phyloP scores from a whole-genome alignment of 2,113 vertebrate species.

The Dromas ardeola region DNA sequence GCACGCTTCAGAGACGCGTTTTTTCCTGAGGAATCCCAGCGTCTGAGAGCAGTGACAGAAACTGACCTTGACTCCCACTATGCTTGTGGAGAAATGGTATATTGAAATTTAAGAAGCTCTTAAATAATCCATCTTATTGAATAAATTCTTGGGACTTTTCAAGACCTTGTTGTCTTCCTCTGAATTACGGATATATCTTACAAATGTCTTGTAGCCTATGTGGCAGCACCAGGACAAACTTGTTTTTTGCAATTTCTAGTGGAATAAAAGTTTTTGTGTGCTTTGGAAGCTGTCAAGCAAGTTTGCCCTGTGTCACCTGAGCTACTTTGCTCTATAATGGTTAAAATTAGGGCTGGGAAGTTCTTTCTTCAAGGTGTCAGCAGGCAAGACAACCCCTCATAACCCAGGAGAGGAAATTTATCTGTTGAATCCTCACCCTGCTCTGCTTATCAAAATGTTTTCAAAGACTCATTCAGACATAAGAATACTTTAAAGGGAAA shows the following conservation, averaged over 20 bases:
- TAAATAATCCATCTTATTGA: background rate
- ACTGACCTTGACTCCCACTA: rapidly evolving
- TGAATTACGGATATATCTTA: background rate
- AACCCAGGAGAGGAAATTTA: background rate
- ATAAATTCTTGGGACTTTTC: background rate
- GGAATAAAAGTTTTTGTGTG: background rate
- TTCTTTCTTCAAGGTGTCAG: background rate
- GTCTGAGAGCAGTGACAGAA: background rate
- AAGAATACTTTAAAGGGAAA: background rate
- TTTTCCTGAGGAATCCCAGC: background rate
- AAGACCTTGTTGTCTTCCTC: background rate
- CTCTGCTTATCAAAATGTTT: background rate
- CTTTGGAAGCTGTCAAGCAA: background rate
- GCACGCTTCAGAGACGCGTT: rapidly evolving
- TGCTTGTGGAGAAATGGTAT: rapidly evolving
- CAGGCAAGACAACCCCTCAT: background rate
- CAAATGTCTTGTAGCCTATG: background rate
- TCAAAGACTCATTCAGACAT: background rate
- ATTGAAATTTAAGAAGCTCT: background rate
- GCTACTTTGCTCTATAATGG: background rate
- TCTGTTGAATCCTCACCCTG: background rate
- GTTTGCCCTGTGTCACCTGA: background rate
- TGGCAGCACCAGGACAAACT: background rate
- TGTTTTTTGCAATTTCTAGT: background rate
- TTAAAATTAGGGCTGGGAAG: background rate